Evolutionary conservation across 2,888 invertebrate genomes (phyloP), one percentile per base, ranked within the genome.

Genomic region (Acholoe squamosa): DNA sequence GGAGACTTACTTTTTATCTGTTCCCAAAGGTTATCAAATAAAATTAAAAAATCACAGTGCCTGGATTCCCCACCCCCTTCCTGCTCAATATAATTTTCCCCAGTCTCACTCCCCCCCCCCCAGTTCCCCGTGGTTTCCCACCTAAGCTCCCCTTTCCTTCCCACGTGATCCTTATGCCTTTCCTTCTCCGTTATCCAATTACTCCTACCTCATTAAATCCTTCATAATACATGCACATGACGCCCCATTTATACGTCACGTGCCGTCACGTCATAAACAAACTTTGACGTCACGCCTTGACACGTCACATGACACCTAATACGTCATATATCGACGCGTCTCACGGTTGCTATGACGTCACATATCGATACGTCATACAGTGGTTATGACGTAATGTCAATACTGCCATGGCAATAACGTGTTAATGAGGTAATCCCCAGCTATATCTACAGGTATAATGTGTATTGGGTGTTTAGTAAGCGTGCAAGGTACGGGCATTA

Each of bases 281-380:
- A 19, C 54, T 54, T 10, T 54, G 54, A 54, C 54, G 54, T 54
- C 54, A 54, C 61, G 19, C n/a, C 3, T 14, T n/a, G 61, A 61
- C 61, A 61, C 61, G 61, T 61, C 61, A n/a, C 61, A 61, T 43
- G 43, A 61, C 61, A 61, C 61, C 61, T 61, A n/a, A 1, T 19
- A 61, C 61, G 61, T 61, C 61, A 61, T n/a, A 61, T n/a, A 61
- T 61, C 61, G 43, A 61, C 61, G 14, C n/a, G 61, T 61, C 61
- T 12, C 22, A n/a, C n/a, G 19, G 22, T n/a, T 7, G 22, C 14
- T 61, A n/a, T 61, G 61, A 61, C 61, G 61, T 61, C 61, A 61
- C 14, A 14, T 61, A 61, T 61, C 14, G 61, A 61, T n/a, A 61
- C 61, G 61, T 61, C 61, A n/a, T n/a, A 61, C 61, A n/a, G 19